Evolutionary conservation across 2,797 vertebrate species (phyloP), one percentile per base, ranked within the genome.

Genomic region (Microctenopoma stevenorrisi): DNA sequence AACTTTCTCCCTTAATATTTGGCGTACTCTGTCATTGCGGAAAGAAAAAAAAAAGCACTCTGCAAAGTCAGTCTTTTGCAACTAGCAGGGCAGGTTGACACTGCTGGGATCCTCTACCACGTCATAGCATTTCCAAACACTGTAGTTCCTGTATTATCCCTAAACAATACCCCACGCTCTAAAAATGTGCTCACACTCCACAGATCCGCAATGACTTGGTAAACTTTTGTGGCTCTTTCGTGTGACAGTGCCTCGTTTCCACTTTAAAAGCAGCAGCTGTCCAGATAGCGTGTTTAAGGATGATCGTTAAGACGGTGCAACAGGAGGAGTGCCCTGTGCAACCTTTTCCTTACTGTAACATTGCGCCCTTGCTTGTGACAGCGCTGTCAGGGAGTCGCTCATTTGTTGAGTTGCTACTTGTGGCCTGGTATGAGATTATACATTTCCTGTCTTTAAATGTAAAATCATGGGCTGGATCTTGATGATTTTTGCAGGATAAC

Each of bases 281-380:
- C 85, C 68, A 47, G 78, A 77, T 75, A 72, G 77, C 79, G 22
- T 82, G 79, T 85, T 81, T 56, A 37, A 53, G 69, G 70, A 78
- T 85, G 85, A 87, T 83, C 85, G 88, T 86, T 72, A 72, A 87
- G 86, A 84, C 86, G 86, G 78, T 86, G 76, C 75, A 81, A 89
- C 86, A 74, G 75, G 70, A 78, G 66, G 63, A 47, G 79, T 73
- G 86, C 60, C 86, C 84, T 89, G n/a, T 54, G 33, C 76, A 77
- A 88, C 87, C 85, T 90, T 85, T 89, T 79, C 78, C 51, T 42
- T 44, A 59, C 64, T 61, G 68, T 69, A 79, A 79, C 51, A 25
- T 76, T 51, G 7, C 0, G 28, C 58, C 61, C 22, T 22, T 7
- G 62, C 42, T 74, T 30, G 56, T 79, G 71, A 86, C 84, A 76